A percentile compares a stretch with the other conserved stretches of the same genome.
phyloP scores from a whole-genome alignment of 30 jellyfish, hydroid and myxozoan genomes.

The Nemopilema nomurai region DNA sequence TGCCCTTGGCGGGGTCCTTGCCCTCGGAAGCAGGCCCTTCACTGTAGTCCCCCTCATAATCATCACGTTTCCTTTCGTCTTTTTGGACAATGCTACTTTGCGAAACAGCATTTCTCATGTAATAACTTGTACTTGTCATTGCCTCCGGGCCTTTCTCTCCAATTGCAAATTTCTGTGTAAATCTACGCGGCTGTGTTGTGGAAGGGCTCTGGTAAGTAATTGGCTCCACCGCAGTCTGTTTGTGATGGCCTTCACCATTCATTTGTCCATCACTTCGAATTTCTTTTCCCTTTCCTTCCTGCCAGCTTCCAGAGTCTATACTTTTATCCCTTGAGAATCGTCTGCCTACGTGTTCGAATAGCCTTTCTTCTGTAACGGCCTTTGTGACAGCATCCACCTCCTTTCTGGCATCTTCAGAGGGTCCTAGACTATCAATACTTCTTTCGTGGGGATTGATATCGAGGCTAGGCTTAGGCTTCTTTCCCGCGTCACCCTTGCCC shows the following conservation, averaged over 20 bases:
- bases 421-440: neutral
- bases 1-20: neutral
- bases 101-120: neutral
- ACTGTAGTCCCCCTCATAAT: neutral
- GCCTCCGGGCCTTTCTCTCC: neutral
- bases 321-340: neutral
- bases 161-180: constrained; percentile 19
- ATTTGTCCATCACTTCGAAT: neutral
- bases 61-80: neutral
- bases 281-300: no score
- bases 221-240: neutral
- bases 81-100: neutral
- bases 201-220: neutral
- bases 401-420: constrained; percentile 4
- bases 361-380: constrained; percentile 1
- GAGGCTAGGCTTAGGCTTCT: neutral
- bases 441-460: neutral
- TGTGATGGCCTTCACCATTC: neutral
- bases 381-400: constrained; percentile 4
- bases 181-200: neutral
- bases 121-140: neutral
- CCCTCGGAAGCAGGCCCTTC: neutral
- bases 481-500: neutral
- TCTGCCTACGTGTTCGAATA: neutral
- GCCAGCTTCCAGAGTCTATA: no score